A percentile compares a stretch with the other conserved stretches of the same genome.
Conservation (phyloP, 2,888 invertebrate genomes). For the Cantharis flavilabris region DNA sequence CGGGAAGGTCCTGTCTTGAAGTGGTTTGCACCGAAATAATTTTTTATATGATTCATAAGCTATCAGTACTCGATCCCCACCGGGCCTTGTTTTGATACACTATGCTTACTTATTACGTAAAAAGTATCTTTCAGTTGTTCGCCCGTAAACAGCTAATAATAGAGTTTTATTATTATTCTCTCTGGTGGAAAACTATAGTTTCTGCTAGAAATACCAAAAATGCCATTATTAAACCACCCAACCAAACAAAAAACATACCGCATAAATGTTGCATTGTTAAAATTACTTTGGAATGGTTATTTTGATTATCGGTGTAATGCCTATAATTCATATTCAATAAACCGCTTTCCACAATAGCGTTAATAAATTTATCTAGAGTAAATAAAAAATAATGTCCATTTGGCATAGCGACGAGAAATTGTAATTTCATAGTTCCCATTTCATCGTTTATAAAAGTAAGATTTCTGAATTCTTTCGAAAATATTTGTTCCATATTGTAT, state of each 20-base stretch:
- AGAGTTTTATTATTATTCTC: too few relatives aligned
- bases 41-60: too few relatives aligned
- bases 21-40: too few relatives aligned
- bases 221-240: neutral
- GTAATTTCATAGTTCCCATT: neutral
- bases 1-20: too few relatives aligned
- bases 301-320: too few relatives aligned
- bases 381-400: neutral
- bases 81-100: too few relatives aligned
- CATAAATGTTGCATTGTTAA: neutral
- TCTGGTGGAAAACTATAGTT: neutral
- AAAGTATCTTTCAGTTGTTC: too few relatives aligned
- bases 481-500: neutral
- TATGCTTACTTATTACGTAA: too few relatives aligned
- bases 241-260: neutral
- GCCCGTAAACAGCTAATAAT: too few relatives aligned
- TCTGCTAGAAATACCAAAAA: neutral
- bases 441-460: neutral
- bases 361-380: neutral
- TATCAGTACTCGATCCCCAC: too few relatives aligned
- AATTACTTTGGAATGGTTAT: neutral
- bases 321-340: neutral
- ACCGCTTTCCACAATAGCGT: neutral
- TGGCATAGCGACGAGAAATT: neutral
- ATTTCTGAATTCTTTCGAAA: neutral